These are phyloP conservation scores for Danionella dracula DNA, from an alignment of 2,797 vertebrate species.

Conservation along the genomic window DNA sequence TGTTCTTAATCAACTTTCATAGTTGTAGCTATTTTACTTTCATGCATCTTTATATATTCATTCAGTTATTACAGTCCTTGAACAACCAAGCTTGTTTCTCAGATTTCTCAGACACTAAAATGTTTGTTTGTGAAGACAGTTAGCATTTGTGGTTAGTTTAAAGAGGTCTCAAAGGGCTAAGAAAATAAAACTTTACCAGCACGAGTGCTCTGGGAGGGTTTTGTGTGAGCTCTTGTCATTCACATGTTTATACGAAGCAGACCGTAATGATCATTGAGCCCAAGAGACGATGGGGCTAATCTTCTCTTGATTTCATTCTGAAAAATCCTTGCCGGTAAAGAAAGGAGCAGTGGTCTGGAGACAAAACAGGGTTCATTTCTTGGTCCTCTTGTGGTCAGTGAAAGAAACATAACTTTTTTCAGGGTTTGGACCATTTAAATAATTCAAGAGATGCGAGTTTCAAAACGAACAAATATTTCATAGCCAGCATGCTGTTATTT, in stretches of 20 bases:
- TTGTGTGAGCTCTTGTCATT: constrained; percentile 24
- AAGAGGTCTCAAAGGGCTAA: constrained; percentile 50
- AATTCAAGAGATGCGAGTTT: too few species aligned
- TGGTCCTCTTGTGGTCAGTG: constrained; percentile 49
- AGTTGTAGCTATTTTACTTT: too few species aligned
- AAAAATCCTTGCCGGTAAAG: constrained; percentile 18
- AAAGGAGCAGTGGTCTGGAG: constrained; percentile 2
- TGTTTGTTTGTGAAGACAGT: constrained; percentile 65
- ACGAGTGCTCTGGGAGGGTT: constrained; percentile 5
- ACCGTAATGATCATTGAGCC: constrained; percentile 2
- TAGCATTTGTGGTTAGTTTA: constrained; percentile 63
- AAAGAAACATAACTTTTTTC: neutral
- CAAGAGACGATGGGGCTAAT: neutral
- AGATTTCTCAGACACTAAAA: too few species aligned
- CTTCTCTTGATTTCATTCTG: constrained; percentile 15
- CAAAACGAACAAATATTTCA: too few species aligned
- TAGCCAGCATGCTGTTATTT: too few species aligned
- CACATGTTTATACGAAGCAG: constrained; percentile 32
- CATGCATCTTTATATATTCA: too few species aligned
- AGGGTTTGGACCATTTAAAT: neutral
- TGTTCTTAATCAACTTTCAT: too few species aligned
- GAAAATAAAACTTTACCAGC: neutral
- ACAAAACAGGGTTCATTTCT: constrained; percentile 3
- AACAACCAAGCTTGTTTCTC: too few species aligned
- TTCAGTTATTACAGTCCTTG: too few species aligned